Evolutionary conservation across 2,797 vertebrate genomes (phyloP).

Genomic region (Eulemur mongoz): DNA sequence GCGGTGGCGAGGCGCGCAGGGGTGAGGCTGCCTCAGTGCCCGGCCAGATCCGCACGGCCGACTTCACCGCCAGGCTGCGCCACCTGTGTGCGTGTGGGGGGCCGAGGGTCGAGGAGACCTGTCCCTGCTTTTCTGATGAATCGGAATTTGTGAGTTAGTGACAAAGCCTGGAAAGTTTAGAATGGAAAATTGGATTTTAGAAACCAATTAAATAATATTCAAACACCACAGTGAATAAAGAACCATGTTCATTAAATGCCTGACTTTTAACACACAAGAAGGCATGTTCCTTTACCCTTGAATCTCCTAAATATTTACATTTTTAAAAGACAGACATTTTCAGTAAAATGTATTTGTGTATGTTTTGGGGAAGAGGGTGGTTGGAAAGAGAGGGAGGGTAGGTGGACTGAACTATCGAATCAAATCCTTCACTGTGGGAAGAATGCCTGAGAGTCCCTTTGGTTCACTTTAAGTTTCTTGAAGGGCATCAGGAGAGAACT

Average conservation of each 20-base stretch:
- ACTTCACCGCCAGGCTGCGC: neutral
- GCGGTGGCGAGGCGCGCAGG: rapidly evolving
- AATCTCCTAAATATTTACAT: neutral
- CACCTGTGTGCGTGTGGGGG: rapidly evolving
- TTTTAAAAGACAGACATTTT: neutral
- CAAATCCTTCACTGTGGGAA: neutral
- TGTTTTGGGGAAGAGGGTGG: neutral
- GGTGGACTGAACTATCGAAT: neutral
- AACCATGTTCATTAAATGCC: neutral
- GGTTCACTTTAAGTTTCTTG: neutral
- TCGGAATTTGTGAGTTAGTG: neutral
- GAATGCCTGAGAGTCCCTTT: neutral
- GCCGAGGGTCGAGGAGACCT: neutral
- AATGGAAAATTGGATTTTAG: neutral
- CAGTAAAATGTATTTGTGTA: neutral
- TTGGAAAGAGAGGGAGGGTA: neutral
- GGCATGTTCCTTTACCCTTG: neutral
- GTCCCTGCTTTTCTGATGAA: neutral
- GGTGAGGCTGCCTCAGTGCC: neutral
- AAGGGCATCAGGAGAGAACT: neutral
- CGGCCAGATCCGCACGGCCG: rapidly evolving
- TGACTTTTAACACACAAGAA: neutral
- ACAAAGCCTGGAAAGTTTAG: neutral
- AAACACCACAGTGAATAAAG: neutral
- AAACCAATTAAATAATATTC: neutral